Conservation (phyloP, 2,797 vertebrate species). For the Catamblyrhynchus diadema region DNA sequence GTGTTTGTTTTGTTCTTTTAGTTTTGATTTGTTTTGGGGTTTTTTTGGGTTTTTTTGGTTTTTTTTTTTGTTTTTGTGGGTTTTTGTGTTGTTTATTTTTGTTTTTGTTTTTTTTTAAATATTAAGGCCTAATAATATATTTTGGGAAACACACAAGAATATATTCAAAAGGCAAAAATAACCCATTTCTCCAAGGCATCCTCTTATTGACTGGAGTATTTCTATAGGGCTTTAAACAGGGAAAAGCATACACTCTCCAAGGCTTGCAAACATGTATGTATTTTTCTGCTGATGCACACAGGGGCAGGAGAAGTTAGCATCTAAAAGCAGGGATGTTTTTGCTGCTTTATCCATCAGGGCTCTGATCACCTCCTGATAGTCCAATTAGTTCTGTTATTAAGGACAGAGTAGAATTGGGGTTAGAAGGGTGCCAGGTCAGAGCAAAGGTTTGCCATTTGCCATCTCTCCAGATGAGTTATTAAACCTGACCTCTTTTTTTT, state of each 20-base stretch:
- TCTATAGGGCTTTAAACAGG: neutral
- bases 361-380: neutral
- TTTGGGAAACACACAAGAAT: neutral
- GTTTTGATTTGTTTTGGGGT: no score
- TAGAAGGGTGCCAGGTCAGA: neutral
- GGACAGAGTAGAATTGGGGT: neutral
- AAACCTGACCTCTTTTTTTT: neutral
- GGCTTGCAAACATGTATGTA: neutral
- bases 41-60: no score
- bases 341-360: neutral
- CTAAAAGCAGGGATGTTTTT: neutral
- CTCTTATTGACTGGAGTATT: neutral
- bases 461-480: neutral
- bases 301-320: neutral
- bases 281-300: neutral
- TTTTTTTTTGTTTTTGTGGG: no score
- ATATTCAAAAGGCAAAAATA: neutral
- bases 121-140: neutral
- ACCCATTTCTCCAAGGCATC: neutral
- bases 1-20: neutral
- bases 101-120: neutral
- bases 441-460: neutral
- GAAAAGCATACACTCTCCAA: neutral
- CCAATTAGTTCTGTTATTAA: slow-evolving; percentile 9
- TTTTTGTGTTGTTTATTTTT: no score